Evolutionary conservation across 1,140 invertebrate genomes (phyloP), one percentile per base, ranked within the genome.

Genomic region (Drosophila nannoptera): DNA sequence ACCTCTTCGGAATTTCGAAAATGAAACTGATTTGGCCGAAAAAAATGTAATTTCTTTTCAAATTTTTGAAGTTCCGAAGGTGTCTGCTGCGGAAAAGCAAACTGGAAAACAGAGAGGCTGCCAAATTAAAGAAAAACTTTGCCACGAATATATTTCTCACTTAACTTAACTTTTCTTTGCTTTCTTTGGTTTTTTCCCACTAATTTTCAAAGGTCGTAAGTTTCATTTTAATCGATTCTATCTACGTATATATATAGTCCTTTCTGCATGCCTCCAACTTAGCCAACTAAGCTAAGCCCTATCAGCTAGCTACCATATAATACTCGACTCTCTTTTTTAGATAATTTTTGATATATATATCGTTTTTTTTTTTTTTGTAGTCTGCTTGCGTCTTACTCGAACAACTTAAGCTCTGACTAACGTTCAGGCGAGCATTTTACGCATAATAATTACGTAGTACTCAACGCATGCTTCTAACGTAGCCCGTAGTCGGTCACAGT

Each of bases 311-410:
- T 22, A 22, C 22, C 22, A 22, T 43, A 4, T 43, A 43, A 43
- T 14, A n/a, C 14, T 14, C 14, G 14, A 43, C 12, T 43, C n/a
- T 29, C 9, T 38, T 12, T 12, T 58, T 31, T 71, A 14, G 36
- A 70, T 12, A 8, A 60, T 49, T 40, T 16, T 53, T 52, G 54
- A 65, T 71, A 22, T 22, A 22, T 22, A 22, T 22, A 22, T 22
- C n/a, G n/a, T n/a, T n/a, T n/a, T n/a, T 67, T 71, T 49, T 63
- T 46, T 55, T 56, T 36, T 50, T 42, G 69, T 71, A 63, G 66
- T 7, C n/a, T 53, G 58, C 58, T 68, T 68, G 49, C 50, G 22
- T 68, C 59, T n/a, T 52, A 64, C 38, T 53, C 40, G 49, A 61
- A 59, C 59, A 36, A 52, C 56, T 12, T 52, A 35, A 42, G 14